Percentiles rank a stretch among this genome's conserved stretches.
Conservation (phyloP, 1,140 invertebrate species). For the Drosophila ananassae region DNA sequence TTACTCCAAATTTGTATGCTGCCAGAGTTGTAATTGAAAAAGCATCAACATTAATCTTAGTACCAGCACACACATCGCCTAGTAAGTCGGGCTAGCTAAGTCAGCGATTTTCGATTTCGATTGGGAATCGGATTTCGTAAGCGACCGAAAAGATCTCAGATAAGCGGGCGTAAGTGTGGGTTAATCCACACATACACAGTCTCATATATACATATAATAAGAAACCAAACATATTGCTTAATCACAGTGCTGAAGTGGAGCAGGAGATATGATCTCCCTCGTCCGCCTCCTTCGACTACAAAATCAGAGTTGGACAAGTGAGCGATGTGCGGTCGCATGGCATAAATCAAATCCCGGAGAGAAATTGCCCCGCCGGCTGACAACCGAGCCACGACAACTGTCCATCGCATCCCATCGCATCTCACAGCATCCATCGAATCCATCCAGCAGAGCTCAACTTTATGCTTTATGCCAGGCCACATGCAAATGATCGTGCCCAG, state of each 20-base stretch:
- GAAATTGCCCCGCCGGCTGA: conserved; percentile 65
- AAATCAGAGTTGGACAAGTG: conserved; percentile 54
- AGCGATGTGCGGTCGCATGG: conserved; percentile 64
- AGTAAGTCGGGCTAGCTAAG: conserved; percentile 3
- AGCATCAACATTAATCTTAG: conserved; percentile 84
- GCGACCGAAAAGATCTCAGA: conserved; percentile 37
- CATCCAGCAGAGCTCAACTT: conserved; percentile 18
- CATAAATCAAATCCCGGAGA: conserved; percentile 75
- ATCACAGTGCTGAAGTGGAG: conserved; percentile 64
- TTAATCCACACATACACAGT: conserved; percentile 11
- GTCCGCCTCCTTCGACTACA: conserved; percentile 21
- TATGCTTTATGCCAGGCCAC: conserved; percentile 65
- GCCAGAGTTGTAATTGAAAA: conserved; percentile 83
- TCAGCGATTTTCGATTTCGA: conserved; percentile 49
- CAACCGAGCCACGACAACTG: conserved; percentile 75
- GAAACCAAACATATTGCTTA: conserved; percentile 71
- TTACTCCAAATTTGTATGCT: conserved; percentile 83
- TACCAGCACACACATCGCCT: conserved; percentile 69
- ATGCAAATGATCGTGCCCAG: conserved; percentile 75
- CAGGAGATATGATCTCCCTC: conserved; percentile 45
- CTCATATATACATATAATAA: not conserved
- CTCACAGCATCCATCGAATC: conserved; percentile 12
- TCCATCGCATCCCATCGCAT: conserved; percentile 54
- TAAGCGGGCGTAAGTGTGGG: conserved; percentile 70
- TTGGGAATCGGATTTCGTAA: conserved; percentile 54